Conservation (phyloP, 2,113 vertebrate species). For the Camelus bactrianus region DNA sequence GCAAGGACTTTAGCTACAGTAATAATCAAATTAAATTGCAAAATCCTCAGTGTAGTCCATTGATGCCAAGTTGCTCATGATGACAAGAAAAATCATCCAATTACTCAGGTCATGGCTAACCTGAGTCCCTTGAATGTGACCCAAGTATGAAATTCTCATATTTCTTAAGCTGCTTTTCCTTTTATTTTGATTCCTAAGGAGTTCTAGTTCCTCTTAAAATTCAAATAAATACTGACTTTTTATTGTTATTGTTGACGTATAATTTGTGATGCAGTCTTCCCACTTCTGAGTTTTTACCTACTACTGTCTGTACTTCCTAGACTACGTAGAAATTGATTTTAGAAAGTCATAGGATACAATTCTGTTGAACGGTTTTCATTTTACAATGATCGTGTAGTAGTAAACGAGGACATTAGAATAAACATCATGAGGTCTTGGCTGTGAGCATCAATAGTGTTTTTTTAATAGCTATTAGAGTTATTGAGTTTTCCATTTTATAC, state of each 20-base stretch:
- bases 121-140: neutral
- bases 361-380: conserved; percentile 59
- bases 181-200: conserved; percentile 43
- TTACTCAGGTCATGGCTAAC: neutral
- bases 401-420: conserved; percentile 76
- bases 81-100: neutral
- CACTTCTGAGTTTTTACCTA: conserved; percentile 22
- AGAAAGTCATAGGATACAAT: conserved; percentile 31
- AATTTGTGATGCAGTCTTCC: conserved; percentile 34
- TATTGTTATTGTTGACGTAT: conserved; percentile 58
- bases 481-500: conserved; percentile 66
- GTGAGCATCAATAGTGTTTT: conserved; percentile 61
- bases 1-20: neutral
- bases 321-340: conserved; percentile 67
- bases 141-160: neutral
- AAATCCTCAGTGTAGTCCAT: neutral
- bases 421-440: conserved; percentile 60
- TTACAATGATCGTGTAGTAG: conserved; percentile 35
- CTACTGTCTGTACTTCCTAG: conserved; percentile 52
- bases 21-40: neutral
- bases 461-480: conserved; percentile 70
- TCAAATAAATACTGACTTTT: conserved; percentile 56
- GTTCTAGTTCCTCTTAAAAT: conserved; percentile 66
- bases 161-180: conserved; percentile 17
- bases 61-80: conserved; percentile 19